Percentiles rank a stretch among this genome's conserved stretches.
Conservation (phyloP, 2,797 vertebrate genomes). For the Ceyx erithaca region DNA sequence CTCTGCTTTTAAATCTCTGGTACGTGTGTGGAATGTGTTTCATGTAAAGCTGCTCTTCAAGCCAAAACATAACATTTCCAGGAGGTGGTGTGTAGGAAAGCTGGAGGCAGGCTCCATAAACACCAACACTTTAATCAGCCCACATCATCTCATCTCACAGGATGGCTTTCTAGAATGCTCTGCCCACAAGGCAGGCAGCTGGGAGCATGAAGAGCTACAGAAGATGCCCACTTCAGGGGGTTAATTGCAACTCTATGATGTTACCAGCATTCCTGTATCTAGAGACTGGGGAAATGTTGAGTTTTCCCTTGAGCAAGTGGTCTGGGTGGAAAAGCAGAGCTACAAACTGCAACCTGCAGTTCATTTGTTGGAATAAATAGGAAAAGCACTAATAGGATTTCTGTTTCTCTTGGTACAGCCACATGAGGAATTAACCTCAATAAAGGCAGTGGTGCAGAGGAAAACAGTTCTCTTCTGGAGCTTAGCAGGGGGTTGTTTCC, state of each 20-base stretch:
- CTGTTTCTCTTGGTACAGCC: background rate
- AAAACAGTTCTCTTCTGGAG: conserved; percentile 4
- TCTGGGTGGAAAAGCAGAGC: background rate
- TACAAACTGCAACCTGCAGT: background rate
- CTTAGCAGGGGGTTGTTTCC: conserved; percentile 7
- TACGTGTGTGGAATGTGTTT: accelerated
- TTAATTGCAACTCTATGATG: background rate
- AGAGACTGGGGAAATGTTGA: background rate
- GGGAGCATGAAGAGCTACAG: background rate
- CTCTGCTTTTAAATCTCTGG: background rate
- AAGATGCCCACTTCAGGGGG: background rate
- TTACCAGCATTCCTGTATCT: background rate
- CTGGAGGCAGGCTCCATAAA: background rate
- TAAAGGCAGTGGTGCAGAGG: background rate
- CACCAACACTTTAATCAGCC: background rate
- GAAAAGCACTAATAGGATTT: conserved; percentile 47
- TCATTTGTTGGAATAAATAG: background rate
- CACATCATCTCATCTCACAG: background rate
- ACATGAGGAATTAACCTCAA: conserved; percentile 47
- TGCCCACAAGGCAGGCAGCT: background rate
- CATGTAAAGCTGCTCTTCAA: background rate
- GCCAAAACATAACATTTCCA: background rate
- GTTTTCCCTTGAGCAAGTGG: background rate
- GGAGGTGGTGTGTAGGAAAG: accelerated
- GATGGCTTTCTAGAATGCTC: background rate